Conservation (phyloP, 2,888 invertebrate genomes). For the Aethes cnicana region DNA sequence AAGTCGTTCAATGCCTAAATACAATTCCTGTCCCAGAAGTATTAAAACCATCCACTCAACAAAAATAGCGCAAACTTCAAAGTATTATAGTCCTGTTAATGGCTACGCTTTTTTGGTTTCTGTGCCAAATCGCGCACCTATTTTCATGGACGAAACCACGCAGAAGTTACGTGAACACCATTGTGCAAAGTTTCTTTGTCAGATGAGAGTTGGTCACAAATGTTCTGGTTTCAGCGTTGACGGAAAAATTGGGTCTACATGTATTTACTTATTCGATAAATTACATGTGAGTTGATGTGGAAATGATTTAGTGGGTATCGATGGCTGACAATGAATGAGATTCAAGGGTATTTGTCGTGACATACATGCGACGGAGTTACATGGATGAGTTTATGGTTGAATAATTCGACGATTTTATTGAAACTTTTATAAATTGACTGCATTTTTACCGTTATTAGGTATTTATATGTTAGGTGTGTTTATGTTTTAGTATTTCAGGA, state of each 20-base stretch:
- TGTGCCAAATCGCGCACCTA: slow-evolving; percentile 24
- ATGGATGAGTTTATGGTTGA: too few species aligned
- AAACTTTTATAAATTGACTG: too few species aligned
- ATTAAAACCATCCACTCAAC: neutral
- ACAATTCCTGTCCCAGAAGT: too few species aligned
- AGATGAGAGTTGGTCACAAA: slow-evolving; percentile 1
- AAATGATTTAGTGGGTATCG: slow-evolving; percentile 24
- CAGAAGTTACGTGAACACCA: slow-evolving; percentile 23
- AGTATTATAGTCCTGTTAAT: neutral
- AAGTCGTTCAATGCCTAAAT: too few species aligned
- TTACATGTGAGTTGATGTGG: slow-evolving; percentile 19
- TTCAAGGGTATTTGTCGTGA: too few species aligned
- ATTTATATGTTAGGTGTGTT: too few species aligned
- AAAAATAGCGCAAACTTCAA: neutral
- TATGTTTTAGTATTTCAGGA: too few species aligned
- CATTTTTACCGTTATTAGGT: too few species aligned
- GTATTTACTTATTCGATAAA: slow-evolving; percentile 24
- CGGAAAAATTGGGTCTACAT: slow-evolving; percentile 19
- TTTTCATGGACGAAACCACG: slow-evolving; percentile 24
- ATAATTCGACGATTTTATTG: too few species aligned
- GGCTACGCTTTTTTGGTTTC: slow-evolving; percentile 1
- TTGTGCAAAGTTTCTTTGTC: slow-evolving; percentile 30
- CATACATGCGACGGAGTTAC: too few species aligned
- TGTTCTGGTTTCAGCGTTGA: slow-evolving; percentile 8
- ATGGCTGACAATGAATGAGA: too few species aligned